A percentile compares a stretch with the other conserved stretches of the same genome.
Evolutionary conservation across 2,888 invertebrate species (phyloP).

Genomic region (Drosophila seclusa): DNA sequence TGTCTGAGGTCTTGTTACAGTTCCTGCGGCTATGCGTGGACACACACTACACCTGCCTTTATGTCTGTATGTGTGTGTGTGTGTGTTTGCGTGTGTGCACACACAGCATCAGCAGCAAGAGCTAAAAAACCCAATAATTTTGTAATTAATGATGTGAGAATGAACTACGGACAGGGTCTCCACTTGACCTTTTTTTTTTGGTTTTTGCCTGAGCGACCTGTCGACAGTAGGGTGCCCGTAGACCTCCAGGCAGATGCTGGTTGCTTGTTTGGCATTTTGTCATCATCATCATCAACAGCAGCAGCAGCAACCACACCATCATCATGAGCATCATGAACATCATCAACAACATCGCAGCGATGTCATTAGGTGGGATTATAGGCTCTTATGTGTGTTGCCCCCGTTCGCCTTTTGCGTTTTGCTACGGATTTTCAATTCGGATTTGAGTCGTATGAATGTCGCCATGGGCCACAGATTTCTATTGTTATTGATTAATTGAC

Average conservation of each 20-base stretch:
- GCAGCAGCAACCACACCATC: slow-evolving; percentile 31
- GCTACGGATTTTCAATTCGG: slow-evolving; percentile 13
- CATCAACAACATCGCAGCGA: slow-evolving; percentile 30
- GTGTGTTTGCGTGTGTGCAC: neutral
- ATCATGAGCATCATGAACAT: slow-evolving; percentile 42
- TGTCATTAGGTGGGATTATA: slow-evolving; percentile 59
- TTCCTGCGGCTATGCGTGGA: slow-evolving; percentile 70
- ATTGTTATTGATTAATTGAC: slow-evolving; percentile 76
- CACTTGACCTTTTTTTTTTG: slow-evolving; percentile 62
- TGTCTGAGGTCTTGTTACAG: slow-evolving; percentile 69
- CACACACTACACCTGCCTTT: slow-evolving; percentile 55
- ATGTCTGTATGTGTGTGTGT: slow-evolving; percentile 22
- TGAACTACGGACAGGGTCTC: slow-evolving; percentile 67
- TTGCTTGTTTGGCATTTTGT: slow-evolving; percentile 70
- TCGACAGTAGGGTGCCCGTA: slow-evolving; percentile 71
- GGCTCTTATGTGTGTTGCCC: slow-evolving; percentile 45
- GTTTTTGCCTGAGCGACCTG: slow-evolving; percentile 47
- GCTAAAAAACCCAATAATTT: slow-evolving; percentile 71
- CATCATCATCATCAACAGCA: slow-evolving; percentile 66
- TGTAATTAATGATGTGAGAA: slow-evolving; percentile 82
- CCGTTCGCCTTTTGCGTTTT: slow-evolving; percentile 28
- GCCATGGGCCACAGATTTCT: slow-evolving; percentile 63
- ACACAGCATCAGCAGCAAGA: slow-evolving; percentile 13
- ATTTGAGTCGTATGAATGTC: slow-evolving; percentile 40
- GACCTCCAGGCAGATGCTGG: slow-evolving; percentile 70